Evolutionary conservation across 1,140 invertebrate genomes (phyloP).

Genomic region (Homarus americanus): DNA sequence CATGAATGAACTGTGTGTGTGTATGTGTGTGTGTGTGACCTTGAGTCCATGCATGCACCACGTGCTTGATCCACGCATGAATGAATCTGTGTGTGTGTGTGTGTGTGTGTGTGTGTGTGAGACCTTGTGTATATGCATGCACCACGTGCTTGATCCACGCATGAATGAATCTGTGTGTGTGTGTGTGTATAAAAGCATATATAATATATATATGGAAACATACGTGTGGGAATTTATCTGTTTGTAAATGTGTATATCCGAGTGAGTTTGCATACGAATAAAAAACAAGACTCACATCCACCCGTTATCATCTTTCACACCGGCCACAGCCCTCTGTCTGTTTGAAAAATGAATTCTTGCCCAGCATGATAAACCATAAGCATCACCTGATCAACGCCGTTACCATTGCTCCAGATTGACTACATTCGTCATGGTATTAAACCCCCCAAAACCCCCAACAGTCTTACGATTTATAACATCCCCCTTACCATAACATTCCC

Average conservation of each 20-base stretch:
- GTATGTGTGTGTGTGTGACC: neutral
- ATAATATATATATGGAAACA: too few species aligned
- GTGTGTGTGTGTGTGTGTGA: neutral
- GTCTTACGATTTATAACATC: slow-evolving; percentile 15
- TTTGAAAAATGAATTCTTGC: slow-evolving; percentile 8
- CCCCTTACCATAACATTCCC: slow-evolving; percentile 37
- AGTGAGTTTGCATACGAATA: neutral
- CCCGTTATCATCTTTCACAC: too few species aligned
- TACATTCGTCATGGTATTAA: slow-evolving; percentile 38
- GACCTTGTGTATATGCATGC: neutral
- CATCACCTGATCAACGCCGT: neutral
- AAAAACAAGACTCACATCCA: neutral
- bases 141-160: neutral
- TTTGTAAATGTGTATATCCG: slow-evolving; percentile 9
- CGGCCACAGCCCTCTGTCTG: too few species aligned
- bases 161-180: neutral
- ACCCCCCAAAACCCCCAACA: slow-evolving; percentile 26
- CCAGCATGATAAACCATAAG: neutral
- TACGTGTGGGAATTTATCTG: neutral
- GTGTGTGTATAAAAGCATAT: too few species aligned
- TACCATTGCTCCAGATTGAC: neutral
- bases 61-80: neutral
- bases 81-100: neutral
- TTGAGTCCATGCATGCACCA: neutral
- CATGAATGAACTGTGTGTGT: neutral